Conservation (phyloP, 2,888 invertebrate species). For the Esperia sulphurella region DNA sequence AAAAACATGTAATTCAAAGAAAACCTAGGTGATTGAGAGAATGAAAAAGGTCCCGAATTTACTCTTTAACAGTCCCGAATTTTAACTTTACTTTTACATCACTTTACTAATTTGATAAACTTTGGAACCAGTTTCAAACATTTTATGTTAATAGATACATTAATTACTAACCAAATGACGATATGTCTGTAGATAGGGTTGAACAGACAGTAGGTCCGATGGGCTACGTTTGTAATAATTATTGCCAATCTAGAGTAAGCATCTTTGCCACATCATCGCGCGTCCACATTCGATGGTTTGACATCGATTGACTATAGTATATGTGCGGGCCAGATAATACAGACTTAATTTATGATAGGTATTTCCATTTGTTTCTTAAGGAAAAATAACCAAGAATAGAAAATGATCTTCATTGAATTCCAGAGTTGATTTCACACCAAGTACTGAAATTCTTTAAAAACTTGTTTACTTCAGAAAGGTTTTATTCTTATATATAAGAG, state of each 20-base stretch:
- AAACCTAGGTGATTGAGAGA: too few species aligned
- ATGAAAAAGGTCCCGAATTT: too few species aligned
- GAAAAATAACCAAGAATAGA: too few species aligned
- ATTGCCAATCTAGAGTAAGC: slow-evolving; percentile 45
- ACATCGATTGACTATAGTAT: slow-evolving; percentile 33
- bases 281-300: slow-evolving; percentile 36
- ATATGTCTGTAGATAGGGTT: slow-evolving; percentile 23
- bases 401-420: too few species aligned
- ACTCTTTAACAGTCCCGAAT: neutral
- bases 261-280: slow-evolving; percentile 50
- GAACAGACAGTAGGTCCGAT: slow-evolving; percentile 22
- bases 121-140: slow-evolving; percentile 15
- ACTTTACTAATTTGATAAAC: neutral
- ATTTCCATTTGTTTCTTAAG: too few species aligned
- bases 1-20: too few species aligned
- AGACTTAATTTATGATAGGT: too few species aligned
- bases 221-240: slow-evolving; percentile 40
- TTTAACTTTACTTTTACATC: neutral
- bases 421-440: too few species aligned
- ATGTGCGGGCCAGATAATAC: slow-evolving; percentile 17
- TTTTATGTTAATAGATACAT: slow-evolving; percentile 21
- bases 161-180: slow-evolving; percentile 35
- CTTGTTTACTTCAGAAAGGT: too few species aligned
- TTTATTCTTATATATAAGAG: too few species aligned
- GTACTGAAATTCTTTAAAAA: too few species aligned